Conservation (phyloP, 2,888 invertebrate species). For the Andrena haemorrhoa region DNA sequence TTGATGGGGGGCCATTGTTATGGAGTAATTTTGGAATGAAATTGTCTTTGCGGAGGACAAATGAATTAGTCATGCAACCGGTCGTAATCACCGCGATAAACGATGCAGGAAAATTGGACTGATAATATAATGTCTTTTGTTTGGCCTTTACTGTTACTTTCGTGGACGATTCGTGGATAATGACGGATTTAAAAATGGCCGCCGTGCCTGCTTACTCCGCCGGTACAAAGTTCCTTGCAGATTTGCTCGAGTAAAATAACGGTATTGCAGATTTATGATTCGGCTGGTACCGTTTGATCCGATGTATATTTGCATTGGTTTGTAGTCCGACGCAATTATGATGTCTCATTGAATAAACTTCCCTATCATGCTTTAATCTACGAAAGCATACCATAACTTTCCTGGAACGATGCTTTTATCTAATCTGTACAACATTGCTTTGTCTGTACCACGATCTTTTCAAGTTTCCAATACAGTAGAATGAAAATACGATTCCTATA, state of each 20-base stretch:
- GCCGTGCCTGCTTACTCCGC: slow-evolving; percentile 37
- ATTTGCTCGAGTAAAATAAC: slow-evolving; percentile 46
- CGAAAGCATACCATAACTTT: background rate
- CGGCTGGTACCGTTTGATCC: slow-evolving; percentile 27
- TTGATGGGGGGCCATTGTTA: background rate
- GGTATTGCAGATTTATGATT: slow-evolving; percentile 53
- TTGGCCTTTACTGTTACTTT: slow-evolving; percentile 21
- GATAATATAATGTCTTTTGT: slow-evolving; percentile 16
- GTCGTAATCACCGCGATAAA: background rate
- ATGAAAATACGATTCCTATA: slow-evolving; percentile 14
- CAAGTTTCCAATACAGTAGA: background rate
- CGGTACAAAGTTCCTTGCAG: slow-evolving; percentile 40
- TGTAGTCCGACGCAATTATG: slow-evolving; percentile 12
- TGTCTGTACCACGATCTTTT: background rate
- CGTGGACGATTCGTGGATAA: slow-evolving; percentile 17
- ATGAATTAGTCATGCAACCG: background rate
- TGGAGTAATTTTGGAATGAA: slow-evolving; percentile 6
- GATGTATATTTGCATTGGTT: slow-evolving; percentile 31
- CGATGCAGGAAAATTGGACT: background rate
- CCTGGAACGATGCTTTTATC: slow-evolving; percentile 11
- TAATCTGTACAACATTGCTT: slow-evolving; percentile 6
- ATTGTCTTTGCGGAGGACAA: background rate
- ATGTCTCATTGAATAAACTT: slow-evolving; percentile 12
- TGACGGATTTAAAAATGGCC: slow-evolving; percentile 60
- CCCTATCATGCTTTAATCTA: background rate